Evolutionary conservation across 2,113 vertebrate genomes (phyloP).

Genomic region (Erpornis zantholeuca): DNA sequence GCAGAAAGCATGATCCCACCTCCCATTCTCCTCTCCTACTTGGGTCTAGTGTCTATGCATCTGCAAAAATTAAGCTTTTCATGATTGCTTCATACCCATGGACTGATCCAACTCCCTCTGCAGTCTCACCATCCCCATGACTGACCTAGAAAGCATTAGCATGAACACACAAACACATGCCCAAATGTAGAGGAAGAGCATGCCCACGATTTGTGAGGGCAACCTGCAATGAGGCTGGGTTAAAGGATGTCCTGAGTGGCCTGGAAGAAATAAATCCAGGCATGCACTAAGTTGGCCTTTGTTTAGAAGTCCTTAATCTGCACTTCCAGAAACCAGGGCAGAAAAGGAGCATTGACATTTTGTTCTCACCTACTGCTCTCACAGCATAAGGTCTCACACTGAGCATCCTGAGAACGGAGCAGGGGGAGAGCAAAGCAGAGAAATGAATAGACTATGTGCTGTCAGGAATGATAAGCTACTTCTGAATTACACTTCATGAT

Average conservation of each 20-base stretch:
- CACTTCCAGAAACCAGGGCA: background rate
- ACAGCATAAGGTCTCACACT: background rate
- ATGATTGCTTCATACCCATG: accelerated
- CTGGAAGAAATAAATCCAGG: background rate
- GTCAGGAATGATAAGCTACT: background rate
- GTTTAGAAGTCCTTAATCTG: background rate
- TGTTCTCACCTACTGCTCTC: background rate
- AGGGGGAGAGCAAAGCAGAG: background rate
- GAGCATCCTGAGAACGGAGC: background rate
- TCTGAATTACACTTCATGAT: background rate
- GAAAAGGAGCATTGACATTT: background rate
- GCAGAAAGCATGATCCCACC: background rate
- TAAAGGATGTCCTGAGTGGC: background rate
- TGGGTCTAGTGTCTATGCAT: background rate
- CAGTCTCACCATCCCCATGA: background rate
- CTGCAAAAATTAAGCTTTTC: background rate
- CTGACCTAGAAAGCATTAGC: background rate
- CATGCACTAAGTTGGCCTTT: background rate
- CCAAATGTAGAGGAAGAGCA: background rate
- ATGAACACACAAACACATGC: background rate
- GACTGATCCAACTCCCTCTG: background rate
- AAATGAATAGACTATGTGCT: background rate
- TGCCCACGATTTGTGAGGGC: background rate
- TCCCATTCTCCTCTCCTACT: background rate
- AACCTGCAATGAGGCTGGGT: background rate